Conservation (phyloP, 2,797 vertebrate species). For the Hippopotamyrus pictus region DNA sequence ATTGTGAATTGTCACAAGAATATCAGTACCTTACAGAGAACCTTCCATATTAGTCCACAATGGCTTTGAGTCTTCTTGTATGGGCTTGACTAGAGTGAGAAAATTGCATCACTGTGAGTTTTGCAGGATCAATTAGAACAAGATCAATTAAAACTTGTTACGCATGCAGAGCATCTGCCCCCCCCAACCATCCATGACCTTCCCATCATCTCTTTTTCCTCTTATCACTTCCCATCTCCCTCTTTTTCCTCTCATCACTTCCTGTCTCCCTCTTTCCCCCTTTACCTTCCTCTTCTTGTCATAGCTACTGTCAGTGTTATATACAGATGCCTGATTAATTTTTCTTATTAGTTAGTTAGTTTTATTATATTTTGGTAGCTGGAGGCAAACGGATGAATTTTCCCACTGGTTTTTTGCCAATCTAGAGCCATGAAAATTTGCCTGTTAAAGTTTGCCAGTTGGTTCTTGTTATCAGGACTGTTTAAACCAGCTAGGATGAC, state of each 20-base stretch:
- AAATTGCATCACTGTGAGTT: conserved; percentile 79
- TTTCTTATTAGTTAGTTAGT: background rate
- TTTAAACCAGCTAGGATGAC: conserved; percentile 1
- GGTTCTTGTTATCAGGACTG: background rate
- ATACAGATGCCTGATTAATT: background rate
- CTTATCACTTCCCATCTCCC: background rate
- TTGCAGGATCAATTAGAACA: conserved; percentile 53
- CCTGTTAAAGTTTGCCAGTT: background rate
- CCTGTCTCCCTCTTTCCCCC: background rate
- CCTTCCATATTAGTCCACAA: conserved; percentile 72
- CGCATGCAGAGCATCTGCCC: conserved; percentile 60
- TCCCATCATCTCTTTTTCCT: background rate
- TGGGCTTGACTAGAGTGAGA: conserved; percentile 80
- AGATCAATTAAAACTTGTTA: conserved; percentile 80
- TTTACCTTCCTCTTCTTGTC: background rate
- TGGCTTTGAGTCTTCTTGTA: conserved; percentile 76
- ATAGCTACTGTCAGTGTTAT: background rate
- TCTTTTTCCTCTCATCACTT: background rate
- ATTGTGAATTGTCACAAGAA: conserved; percentile 75
- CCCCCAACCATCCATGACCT: background rate
- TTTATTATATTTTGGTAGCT: background rate
- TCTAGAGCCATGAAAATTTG: conserved; percentile 34
- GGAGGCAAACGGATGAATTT: background rate
- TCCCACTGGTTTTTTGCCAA: background rate
- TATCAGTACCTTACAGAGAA: conserved; percentile 80